Percentiles rank a stretch among this genome's conserved stretches.
These are phyloP conservation scores for Alces alces DNA, from an alignment of 2,113 vertebrate species.

Conservation along the genomic window DNA sequence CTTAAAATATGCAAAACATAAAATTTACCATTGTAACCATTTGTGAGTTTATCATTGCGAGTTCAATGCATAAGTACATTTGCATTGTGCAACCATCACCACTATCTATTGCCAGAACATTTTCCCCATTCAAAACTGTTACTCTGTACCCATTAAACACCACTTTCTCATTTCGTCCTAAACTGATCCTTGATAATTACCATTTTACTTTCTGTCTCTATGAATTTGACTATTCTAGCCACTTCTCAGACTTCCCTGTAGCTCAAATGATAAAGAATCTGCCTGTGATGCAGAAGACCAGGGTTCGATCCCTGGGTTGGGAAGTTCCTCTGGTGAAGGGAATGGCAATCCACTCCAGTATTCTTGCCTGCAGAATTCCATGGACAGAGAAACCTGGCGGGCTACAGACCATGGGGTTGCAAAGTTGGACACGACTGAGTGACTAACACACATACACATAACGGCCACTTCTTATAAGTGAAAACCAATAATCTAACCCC, in stretches of 20 bases:
- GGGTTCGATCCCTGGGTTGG: background rate
- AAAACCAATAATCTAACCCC: background rate
- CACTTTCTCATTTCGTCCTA: background rate
- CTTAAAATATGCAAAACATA: background rate
- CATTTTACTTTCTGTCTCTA: background rate
- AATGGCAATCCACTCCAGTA: background rate
- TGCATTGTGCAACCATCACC: background rate
- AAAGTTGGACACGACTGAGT: background rate
- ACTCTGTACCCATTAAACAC: background rate
- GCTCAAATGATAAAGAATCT: background rate
- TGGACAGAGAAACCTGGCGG: background rate
- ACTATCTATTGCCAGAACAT: background rate
- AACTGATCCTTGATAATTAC: background rate
- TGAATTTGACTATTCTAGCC: background rate
- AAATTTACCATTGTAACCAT: background rate
- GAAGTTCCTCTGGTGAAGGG: background rate
- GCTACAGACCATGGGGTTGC: background rate
- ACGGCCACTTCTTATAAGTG: background rate
- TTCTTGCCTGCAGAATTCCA: background rate
- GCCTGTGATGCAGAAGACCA: background rate
- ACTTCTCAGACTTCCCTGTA: background rate
- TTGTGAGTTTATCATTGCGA: background rate
- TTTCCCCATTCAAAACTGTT: background rate
- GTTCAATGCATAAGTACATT: background rate
- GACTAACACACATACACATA: background rate